These are phyloP conservation scores for Centropus unirufus DNA, from an alignment of 2,113 vertebrate species.

Conservation along the genomic window DNA sequence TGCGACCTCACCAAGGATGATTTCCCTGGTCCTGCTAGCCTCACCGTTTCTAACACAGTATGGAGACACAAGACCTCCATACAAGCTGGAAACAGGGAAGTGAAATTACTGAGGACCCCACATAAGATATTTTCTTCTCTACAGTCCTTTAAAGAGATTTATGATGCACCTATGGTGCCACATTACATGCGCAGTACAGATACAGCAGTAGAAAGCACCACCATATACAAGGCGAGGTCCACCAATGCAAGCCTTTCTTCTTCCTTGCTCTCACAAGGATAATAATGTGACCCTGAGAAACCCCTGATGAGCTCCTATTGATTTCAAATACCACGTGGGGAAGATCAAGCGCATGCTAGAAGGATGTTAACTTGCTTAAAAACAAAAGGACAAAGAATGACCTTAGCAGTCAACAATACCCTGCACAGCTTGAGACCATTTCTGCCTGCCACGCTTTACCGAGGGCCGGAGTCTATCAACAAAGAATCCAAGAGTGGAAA, in stretches of 20 bases:
- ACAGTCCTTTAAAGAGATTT: background rate
- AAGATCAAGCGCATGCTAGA: background rate
- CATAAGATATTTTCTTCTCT: background rate
- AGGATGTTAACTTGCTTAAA: background rate
- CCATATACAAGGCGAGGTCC: background rate
- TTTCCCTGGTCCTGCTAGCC: no score
- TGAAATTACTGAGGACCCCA: background rate
- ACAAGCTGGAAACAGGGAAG: background rate
- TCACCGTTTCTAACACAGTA: no score
- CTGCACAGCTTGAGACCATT: accelerated
- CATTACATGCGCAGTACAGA: background rate
- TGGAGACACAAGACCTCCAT: background rate
- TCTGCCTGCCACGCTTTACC: accelerated
- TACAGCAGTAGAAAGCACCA: accelerated
- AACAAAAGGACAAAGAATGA: background rate
- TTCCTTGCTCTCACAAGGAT: background rate
- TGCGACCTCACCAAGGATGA: no score
- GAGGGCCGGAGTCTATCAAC: accelerated
- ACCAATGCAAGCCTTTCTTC: background rate
- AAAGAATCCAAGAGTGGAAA: background rate
- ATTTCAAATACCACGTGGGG: background rate
- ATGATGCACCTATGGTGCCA: background rate
- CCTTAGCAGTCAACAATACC: background rate
- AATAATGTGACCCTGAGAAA: background rate
- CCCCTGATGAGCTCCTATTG: background rate